Conservation (phyloP, 2,113 vertebrate genomes). For the Ia io region DNA sequence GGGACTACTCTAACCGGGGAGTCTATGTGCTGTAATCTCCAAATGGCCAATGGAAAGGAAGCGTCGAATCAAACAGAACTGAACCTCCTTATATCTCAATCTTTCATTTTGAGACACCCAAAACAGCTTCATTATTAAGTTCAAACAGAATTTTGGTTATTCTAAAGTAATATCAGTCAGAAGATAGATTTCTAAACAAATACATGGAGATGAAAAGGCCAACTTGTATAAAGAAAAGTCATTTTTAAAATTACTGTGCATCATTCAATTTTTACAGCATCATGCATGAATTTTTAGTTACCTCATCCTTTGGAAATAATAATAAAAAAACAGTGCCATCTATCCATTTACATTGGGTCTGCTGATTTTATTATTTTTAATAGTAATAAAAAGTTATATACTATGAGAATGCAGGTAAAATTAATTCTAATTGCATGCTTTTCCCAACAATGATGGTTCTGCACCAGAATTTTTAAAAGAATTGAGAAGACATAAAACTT, state of each 20-base stretch:
- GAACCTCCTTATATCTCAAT: not conserved
- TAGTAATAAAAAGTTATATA: constrained; percentile 63
- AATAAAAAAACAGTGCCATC: constrained; percentile 56
- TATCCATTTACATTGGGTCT: constrained; percentile 55
- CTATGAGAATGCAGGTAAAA: constrained; percentile 48
- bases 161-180: constrained; percentile 37
- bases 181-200: constrained; percentile 1
- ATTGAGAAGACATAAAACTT: constrained; percentile 73
- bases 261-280: constrained; percentile 62
- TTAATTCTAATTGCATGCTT: constrained; percentile 49
- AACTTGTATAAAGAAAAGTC: not conserved
- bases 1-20: not conserved
- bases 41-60: not conserved
- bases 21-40: not conserved
- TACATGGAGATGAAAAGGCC: not conserved
- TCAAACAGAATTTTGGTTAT: not conserved
- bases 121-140: not conserved
- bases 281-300: constrained; percentile 61
- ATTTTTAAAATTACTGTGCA: constrained; percentile 57
- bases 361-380: constrained; percentile 71
- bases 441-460: constrained; percentile 26
- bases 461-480: constrained; percentile 59
- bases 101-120: constrained; percentile 42
- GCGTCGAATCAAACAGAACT: not conserved
- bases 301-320: constrained; percentile 63